Base-by-base conservation (phyloP, 2,888 invertebrate species). In the Drepanosiphum platanoidis region DNA sequence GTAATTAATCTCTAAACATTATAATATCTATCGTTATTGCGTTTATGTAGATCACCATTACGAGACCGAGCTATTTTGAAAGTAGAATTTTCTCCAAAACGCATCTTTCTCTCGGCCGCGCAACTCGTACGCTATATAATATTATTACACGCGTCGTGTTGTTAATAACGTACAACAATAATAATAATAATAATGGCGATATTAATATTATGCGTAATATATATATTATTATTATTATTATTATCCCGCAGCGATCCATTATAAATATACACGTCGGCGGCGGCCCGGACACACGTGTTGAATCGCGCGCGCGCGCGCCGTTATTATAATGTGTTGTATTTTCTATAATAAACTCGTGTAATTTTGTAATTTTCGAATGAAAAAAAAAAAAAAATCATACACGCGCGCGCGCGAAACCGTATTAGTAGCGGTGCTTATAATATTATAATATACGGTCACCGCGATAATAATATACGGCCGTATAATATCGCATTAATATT, bases 41-140 rank as follows among this genome's bases (percentile, higher is more conserved):
- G 27, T 61, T 27, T 2, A 5, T 22, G 52, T 18, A 22, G 22
- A 52, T 15, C 7, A 15, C 22, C 27, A n/a, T 61, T 7, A 61
- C 13, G 27, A 7, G 61, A 61, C 42, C 8, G 9, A n/a, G 22
- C 9, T n/a, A 32, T n/a, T 61, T 22, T 15, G 61, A 77, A 77
- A 77, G 75, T 61, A 27, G 36, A 77, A 61, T 61, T 36, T 77
- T 58, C 34, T 77, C 27, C 27, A 15, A 13, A 74, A 74, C 39
- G 7, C 39, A 64, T 64, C 7, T 9, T 9, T 61, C n/a, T 27
- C 22, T 5, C 61, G 27, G 9, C 11, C 27, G 9, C 27, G 61
- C n/a, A n/a, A n/a, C 61, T 61, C 61, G 9, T 27, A 27, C n/a
- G 22, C 11, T 27, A 61, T 42, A 11, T 9, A 42, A 42, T 42